Base-by-base conservation (phyloP, 2,888 invertebrate genomes). In the Andrena bucephala region DNA sequence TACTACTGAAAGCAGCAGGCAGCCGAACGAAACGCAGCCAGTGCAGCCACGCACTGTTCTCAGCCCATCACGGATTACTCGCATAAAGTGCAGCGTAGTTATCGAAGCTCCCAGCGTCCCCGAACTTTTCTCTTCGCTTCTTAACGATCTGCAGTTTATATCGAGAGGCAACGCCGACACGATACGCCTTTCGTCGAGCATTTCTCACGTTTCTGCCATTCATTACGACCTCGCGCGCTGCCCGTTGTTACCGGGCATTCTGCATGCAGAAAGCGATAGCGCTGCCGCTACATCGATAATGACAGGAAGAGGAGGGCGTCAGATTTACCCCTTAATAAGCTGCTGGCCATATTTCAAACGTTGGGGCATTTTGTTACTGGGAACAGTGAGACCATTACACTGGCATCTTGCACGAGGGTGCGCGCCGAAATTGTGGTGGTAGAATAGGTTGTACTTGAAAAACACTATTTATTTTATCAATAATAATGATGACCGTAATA, bases 241-340 rank as follows among this genome's bases (percentile, higher is more conserved):
- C 29, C 57, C 33, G 63, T 77, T 62, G 67, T 81, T 60, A 66
- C 52, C 10, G 20, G 8, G 33, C 42, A 68, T 77, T 77, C 33
- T 50, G 65, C 50, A 65, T 67, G 69, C 50, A 42, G 20, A 71
- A 74, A 77, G 62, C 69, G 63, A 60, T 57, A 72, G 69, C 54
- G 36, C 50, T 33, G 42, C 27, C 59, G 74, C 65, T 42, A 69
- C 71, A 84, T 77, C 75, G 77, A 84, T 79, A 85, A 84, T 80
- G 75, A 87, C 77, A 72, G 62, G 48, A 63, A 36, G 60, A 20
- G 42, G 68, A 65, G 52, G 48, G 83, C 72, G 67, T 83, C 77
- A 36, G 83, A 76, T 85, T 87, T 81, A 83, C 78, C 62, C 66
- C 33, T 86, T 87, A 87, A 87, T 87, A 87, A 88, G 82, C 73